These are phyloP conservation scores for Carcina quercana DNA, from an alignment of 2,888 invertebrate genomes.

Conservation along the genomic window DNA sequence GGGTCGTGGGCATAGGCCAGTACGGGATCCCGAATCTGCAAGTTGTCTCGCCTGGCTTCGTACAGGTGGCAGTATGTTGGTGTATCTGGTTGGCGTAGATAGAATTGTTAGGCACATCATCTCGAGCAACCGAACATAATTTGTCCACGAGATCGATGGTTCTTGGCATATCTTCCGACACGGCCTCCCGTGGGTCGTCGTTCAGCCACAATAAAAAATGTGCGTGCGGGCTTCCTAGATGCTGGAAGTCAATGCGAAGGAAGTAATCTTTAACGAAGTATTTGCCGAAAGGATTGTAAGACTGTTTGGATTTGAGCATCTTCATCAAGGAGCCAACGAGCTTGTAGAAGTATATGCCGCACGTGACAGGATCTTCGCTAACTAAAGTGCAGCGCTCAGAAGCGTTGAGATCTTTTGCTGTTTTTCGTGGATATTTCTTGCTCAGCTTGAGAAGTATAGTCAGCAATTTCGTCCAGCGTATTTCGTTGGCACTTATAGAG, in stretches of 20 bases:
- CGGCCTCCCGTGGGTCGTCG: constrained; percentile 30
- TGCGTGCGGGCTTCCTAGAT: constrained; percentile 40
- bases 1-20: constrained; percentile 29
- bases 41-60: constrained; percentile 27
- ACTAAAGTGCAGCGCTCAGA: constrained; percentile 20
- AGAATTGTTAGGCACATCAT: constrained; percentile 23
- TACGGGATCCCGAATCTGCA: constrained; percentile 31
- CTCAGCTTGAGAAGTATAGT: constrained; percentile 32
- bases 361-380: constrained; percentile 29
- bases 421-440: constrained; percentile 22
- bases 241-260: constrained; percentile 10
- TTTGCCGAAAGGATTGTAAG: constrained; percentile 28
- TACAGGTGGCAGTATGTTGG: constrained; percentile 28
- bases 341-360: constrained; percentile 30
- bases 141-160: constrained; percentile 31
- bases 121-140: constrained; percentile 25
- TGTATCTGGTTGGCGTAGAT: constrained; percentile 30
- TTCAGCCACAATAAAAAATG: constrained; percentile 43
- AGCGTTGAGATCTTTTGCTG: constrained; percentile 19
- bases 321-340: constrained; percentile 25
- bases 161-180: constrained; percentile 29
- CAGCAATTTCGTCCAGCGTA: constrained; percentile 33
- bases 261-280: constrained; percentile 32
- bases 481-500: constrained; percentile 31
- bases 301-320: constrained; percentile 24